Percentiles rank a stretch among this genome's conserved stretches.
These are phyloP conservation scores for Megaceryle maxima DNA, from an alignment of 2,113 vertebrate genomes.

Conservation along the genomic window DNA sequence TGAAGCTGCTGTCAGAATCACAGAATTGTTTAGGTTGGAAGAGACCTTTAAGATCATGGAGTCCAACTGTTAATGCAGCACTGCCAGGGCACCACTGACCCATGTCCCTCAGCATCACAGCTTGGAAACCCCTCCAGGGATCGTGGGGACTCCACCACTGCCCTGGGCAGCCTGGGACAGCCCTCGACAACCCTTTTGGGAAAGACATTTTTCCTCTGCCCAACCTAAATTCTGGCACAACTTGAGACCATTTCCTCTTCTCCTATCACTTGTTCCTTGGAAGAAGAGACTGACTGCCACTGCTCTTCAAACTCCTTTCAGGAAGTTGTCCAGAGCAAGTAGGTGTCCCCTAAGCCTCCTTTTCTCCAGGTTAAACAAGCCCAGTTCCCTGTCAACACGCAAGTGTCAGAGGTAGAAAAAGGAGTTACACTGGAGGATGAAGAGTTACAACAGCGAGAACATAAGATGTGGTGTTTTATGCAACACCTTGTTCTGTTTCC, in stretches of 20 bases:
- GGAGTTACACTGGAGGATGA: fast-evolving
- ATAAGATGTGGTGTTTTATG: fast-evolving
- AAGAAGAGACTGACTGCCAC: background rate
- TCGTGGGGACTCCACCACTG: background rate
- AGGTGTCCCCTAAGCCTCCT: background rate
- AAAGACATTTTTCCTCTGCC: background rate
- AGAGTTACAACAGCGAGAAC: background rate
- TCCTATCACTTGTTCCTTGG: background rate
- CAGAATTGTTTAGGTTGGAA: background rate
- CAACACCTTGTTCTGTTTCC: background rate
- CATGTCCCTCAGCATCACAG: background rate
- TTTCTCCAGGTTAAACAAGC: background rate
- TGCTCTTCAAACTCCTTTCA: background rate
- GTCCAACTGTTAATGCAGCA: background rate
- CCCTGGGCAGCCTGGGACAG: background rate
- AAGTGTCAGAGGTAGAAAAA: background rate
- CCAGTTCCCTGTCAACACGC: background rate
- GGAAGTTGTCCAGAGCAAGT: background rate
- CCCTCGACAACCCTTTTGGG: background rate
- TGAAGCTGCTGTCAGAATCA: background rate
- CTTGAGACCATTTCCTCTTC: background rate
- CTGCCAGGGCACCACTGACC: background rate
- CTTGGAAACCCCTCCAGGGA: background rate
- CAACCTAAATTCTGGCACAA: background rate
- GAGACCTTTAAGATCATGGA: background rate